phyloP scores from a whole-genome alignment of 2,113 vertebrate genomes.

The Zosterops lateralis region DNA sequence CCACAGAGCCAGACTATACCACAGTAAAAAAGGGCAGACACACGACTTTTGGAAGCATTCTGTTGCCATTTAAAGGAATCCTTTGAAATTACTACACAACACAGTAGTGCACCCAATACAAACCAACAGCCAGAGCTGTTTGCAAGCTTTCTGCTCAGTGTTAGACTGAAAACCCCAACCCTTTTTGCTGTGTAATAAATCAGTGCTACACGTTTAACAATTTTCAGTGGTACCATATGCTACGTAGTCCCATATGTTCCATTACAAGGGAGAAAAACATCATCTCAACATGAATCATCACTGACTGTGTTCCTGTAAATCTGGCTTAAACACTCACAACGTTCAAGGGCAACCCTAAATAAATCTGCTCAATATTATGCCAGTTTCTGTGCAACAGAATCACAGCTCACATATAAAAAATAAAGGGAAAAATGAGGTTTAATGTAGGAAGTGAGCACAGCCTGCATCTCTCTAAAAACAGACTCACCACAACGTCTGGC shows the following conservation, averaged over 20 bases:
- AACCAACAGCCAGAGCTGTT: constrained; percentile 21
- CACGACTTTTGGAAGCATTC: not conserved
- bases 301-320: constrained; percentile 66
- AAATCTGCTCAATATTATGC: constrained; percentile 27
- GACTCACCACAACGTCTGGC: not conserved
- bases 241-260: constrained; percentile 24
- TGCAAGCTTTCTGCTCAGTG: constrained; percentile 18
- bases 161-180: not conserved
- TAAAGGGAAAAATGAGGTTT: not conserved
- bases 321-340: constrained; percentile 41
- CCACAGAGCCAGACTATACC: not conserved
- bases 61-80: not conserved
- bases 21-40: not conserved
- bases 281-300: constrained; percentile 68
- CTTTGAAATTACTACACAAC: not conserved
- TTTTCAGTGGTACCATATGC: constrained; percentile 40
- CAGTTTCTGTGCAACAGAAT: constrained; percentile 2
- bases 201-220: constrained; percentile 2
- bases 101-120: not conserved
- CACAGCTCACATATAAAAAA: not conserved
- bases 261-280: constrained; percentile 62
- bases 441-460: not conserved
- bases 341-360: constrained; percentile 50
- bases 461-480: not conserved
- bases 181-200: constrained; percentile 37